Conservation (phyloP, 2,888 invertebrate species). For the Dexiosoma caninum region DNA sequence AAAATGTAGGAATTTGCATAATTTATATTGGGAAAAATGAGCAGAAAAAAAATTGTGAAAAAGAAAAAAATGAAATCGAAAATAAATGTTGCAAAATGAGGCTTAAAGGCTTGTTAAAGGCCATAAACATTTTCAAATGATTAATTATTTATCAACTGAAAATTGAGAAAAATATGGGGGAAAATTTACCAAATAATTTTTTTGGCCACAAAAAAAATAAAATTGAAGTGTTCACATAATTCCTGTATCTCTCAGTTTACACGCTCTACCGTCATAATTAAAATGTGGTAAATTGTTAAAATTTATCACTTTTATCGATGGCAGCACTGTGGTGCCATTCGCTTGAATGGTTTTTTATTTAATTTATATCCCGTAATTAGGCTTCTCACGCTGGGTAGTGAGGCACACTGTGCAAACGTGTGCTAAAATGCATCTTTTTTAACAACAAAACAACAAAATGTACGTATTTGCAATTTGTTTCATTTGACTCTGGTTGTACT, state of each 20-base stretch:
- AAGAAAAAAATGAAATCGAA: not conserved
- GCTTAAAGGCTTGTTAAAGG: slow-evolving; percentile 43
- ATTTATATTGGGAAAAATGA: slow-evolving; percentile 42
- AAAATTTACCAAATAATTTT: slow-evolving; percentile 15
- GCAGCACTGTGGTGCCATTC: not conserved
- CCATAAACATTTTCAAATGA: slow-evolving; percentile 51
- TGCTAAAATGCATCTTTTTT: too few species aligned
- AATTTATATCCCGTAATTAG: too few species aligned
- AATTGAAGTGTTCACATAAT: slow-evolving; percentile 4
- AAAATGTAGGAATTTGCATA: slow-evolving; percentile 47
- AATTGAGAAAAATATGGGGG: slow-evolving; percentile 4
- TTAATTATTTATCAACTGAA: slow-evolving; percentile 55
- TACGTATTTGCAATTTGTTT: too few species aligned
- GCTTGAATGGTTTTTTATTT: too few species aligned
- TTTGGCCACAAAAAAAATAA: not conserved
- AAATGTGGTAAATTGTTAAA: slow-evolving; percentile 61
- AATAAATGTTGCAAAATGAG: slow-evolving; percentile 33
- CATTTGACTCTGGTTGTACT: too few species aligned
- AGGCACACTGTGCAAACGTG: too few species aligned
- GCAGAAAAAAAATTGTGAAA: too few species aligned
- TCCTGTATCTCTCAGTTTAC: slow-evolving; percentile 11
- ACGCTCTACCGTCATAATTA: slow-evolving; percentile 51
- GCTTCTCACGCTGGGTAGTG: too few species aligned
- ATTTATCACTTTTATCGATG: slow-evolving; percentile 51
- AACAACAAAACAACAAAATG: too few species aligned